Evolutionary conservation across 2,888 invertebrate species (phyloP).

Genomic region (Ceriagrion tenellum): DNA sequence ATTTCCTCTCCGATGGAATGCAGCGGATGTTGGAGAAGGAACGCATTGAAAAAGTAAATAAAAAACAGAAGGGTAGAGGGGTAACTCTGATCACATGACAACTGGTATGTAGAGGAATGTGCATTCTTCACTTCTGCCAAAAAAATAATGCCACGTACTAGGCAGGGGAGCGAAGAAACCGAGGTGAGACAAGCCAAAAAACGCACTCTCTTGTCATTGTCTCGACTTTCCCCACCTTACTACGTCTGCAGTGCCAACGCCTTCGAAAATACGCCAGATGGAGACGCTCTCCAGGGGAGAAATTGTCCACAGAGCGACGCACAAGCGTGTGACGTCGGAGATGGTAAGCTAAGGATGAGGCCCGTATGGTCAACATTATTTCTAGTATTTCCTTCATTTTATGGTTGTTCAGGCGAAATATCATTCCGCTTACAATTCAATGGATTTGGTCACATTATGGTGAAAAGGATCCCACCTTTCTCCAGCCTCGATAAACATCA

Average conservation of each 20-base stretch:
- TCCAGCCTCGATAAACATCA: too few relatives aligned
- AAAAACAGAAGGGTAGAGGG: background rate
- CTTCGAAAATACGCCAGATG: background rate
- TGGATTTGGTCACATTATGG: too few relatives aligned
- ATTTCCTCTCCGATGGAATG: constrained; percentile 12
- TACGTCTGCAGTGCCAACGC: background rate
- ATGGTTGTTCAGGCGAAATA: too few relatives aligned
- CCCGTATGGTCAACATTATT: too few relatives aligned
- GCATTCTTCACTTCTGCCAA: constrained; percentile 58
- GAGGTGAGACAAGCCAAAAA: constrained; percentile 32
- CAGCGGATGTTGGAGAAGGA: background rate
- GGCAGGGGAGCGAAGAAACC: constrained; percentile 37
- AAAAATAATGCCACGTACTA: constrained; percentile 24
- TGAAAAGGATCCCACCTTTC: too few relatives aligned
- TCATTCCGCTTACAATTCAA: too few relatives aligned
- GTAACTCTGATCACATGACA: background rate
- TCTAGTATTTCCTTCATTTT: too few relatives aligned
- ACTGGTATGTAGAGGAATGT: background rate
- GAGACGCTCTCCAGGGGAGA: too few relatives aligned
- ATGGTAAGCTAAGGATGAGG: too few relatives aligned
- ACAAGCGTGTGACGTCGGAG: too few relatives aligned
- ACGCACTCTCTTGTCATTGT: background rate
- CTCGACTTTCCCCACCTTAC: background rate
- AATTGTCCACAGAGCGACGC: too few relatives aligned
- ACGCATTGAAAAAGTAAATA: background rate